A percentile compares a stretch with the other conserved stretches of the same genome.
These are phyloP conservation scores for Piprites chloris DNA, from an alignment of 2,113 vertebrate genomes.

Conservation along the genomic window DNA sequence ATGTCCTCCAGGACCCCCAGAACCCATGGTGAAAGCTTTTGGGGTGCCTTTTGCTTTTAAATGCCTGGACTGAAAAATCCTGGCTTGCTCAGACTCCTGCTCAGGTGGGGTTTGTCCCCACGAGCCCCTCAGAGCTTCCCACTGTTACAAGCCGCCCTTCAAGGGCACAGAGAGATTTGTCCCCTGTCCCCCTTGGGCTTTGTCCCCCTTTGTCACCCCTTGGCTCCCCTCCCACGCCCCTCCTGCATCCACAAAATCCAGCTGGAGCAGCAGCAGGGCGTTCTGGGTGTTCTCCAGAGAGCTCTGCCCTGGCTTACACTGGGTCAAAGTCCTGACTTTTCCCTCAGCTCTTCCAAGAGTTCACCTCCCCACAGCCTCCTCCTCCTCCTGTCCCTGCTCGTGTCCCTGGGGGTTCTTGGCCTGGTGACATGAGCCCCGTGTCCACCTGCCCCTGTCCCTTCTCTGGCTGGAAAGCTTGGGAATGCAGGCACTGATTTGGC, in stretches of 20 bases:
- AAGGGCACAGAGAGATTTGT: background rate
- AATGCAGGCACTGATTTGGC: background rate
- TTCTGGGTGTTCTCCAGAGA: background rate
- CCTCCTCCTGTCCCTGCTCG: background rate
- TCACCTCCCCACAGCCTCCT: background rate
- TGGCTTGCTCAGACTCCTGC: background rate
- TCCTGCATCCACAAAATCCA: background rate
- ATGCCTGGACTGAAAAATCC: fast-evolving
- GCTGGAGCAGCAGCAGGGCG: background rate
- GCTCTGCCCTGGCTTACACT: background rate
- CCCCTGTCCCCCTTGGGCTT: too few species aligned
- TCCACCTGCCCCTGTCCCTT: background rate
- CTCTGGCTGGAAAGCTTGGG: background rate
- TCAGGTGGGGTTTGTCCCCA: fast-evolving
- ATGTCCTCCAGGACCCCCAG: background rate
- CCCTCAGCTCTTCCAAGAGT: background rate
- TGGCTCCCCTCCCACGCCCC: fast-evolving
- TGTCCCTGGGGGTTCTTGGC: background rate
- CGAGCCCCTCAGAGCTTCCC: background rate
- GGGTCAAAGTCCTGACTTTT: background rate
- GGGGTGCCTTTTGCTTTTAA: background rate
- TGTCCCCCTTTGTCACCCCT: background rate
- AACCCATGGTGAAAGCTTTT: background rate
- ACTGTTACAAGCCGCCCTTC: background rate
- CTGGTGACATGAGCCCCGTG: background rate